A percentile compares a stretch with the other conserved stretches of the same genome.
These are phyloP conservation scores for Mobula birostris DNA, from an alignment of 2,113 vertebrate species.

Conservation along the genomic window DNA sequence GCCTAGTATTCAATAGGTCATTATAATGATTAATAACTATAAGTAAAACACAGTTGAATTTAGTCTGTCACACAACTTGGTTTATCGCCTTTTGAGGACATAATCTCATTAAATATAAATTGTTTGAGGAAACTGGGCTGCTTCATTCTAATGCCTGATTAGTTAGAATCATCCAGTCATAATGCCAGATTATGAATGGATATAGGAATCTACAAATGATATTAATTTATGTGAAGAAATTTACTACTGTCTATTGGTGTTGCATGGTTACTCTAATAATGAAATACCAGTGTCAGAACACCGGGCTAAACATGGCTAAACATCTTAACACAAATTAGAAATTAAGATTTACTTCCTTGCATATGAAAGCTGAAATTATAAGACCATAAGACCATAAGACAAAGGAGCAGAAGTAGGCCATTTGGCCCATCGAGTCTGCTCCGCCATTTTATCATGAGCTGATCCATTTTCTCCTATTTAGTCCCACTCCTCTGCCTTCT, in stretches of 20 bases:
- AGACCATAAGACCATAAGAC: no score
- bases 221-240: not conserved
- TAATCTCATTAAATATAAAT: constrained; percentile 24
- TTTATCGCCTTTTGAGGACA: not conserved
- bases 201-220: not conserved
- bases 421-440: no score
- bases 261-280: not conserved
- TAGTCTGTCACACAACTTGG: not conserved
- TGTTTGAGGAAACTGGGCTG: not conserved
- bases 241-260: not conserved
- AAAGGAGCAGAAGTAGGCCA: no score
- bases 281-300: constrained; percentile 10
- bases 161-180: not conserved
- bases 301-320: not conserved
- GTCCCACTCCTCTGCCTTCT: no score
- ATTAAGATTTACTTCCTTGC: not conserved
- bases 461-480: no score
- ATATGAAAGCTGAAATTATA: not conserved
- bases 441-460: no score
- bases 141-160: not conserved
- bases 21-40: not conserved
- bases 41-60: not conserved
- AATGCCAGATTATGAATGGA: not conserved
- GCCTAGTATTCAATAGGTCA: not conserved
- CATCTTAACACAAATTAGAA: not conserved